These are phyloP conservation scores for Melanotus villosus DNA, from an alignment of 2,888 invertebrate species.

Conservation along the genomic window DNA sequence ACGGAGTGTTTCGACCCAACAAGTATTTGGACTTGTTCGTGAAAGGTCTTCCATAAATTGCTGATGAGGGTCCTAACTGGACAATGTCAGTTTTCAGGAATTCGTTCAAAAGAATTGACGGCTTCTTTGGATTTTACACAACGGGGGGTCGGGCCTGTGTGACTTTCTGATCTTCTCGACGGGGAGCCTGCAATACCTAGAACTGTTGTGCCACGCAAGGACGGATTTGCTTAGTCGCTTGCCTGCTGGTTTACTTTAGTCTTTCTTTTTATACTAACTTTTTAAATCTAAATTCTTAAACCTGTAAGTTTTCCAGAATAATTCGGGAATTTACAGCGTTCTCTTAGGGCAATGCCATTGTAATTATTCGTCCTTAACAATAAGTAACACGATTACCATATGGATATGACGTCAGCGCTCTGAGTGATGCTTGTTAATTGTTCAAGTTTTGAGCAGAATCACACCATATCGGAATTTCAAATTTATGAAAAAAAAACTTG, in stretches of 20 bases:
- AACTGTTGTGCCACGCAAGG: conserved; percentile 39
- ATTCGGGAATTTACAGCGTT: no score
- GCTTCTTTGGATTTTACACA: conserved; percentile 51
- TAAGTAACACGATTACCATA: conserved; percentile 57
- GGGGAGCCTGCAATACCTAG: conserved; percentile 45
- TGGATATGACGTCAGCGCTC: conserved; percentile 55
- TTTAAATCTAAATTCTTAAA: no score
- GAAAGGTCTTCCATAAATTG: conserved; percentile 53
- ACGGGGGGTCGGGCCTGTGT: conserved; percentile 51
- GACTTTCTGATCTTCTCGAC: conserved; percentile 51
- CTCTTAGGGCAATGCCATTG: no score
- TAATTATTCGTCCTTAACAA: not conserved
- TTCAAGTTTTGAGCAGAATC: not conserved
- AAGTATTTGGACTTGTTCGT: conserved; percentile 51
- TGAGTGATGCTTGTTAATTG: not conserved
- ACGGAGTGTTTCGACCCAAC: conserved; percentile 46
- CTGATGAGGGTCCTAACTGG: conserved; percentile 52
- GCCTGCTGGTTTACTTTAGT: conserved; percentile 33
- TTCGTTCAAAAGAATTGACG: conserved; percentile 52
- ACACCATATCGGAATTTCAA: not conserved
- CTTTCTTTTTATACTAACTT: conserved; percentile 18
- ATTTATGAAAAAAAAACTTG: conserved; percentile 2
- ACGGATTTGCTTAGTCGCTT: conserved; percentile 39
- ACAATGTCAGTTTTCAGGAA: conserved; percentile 54
- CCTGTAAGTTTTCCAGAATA: no score